These are phyloP conservation scores for Macrochelys suwanniensis DNA, from an alignment of 2,797 vertebrate genomes.

Conservation along the genomic window DNA sequence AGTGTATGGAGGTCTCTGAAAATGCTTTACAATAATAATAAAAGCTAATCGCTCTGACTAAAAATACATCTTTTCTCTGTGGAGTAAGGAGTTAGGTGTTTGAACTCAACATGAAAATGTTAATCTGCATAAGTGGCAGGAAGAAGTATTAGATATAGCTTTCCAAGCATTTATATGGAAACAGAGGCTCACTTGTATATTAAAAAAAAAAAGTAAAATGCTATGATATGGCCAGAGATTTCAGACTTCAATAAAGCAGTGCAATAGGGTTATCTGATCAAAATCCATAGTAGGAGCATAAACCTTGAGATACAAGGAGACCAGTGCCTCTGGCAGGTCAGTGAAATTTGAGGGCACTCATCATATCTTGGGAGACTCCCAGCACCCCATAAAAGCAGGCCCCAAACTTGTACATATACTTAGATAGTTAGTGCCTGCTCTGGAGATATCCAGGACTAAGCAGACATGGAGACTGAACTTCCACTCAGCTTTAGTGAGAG, in stretches of 20 bases:
- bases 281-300: not conserved
- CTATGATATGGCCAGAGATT: not conserved
- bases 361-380: not conserved
- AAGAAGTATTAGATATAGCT: not conserved
- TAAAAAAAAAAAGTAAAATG: not conserved
- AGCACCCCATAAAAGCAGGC: not conserved
- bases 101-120: not conserved
- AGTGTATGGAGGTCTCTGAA: not conserved
- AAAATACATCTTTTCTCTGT: not conserved
- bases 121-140: not conserved
- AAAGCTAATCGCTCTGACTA: not conserved
- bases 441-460: not conserved
- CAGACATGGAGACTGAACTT: not conserved
- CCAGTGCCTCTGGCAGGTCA: not conserved
- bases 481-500: not conserved
- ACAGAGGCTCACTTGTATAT: not conserved
- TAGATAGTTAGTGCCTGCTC: not conserved
- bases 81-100: not conserved
- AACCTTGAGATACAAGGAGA: not conserved
- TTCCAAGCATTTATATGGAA: not conserved
- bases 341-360: not conserved
- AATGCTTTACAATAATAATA: constrained; percentile 22
- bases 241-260: not conserved
- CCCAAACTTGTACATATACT: not conserved
- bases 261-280: not conserved